Evolutionary conservation across 1,140 invertebrate species (phyloP).

Genomic region (Euura lappo): DNA sequence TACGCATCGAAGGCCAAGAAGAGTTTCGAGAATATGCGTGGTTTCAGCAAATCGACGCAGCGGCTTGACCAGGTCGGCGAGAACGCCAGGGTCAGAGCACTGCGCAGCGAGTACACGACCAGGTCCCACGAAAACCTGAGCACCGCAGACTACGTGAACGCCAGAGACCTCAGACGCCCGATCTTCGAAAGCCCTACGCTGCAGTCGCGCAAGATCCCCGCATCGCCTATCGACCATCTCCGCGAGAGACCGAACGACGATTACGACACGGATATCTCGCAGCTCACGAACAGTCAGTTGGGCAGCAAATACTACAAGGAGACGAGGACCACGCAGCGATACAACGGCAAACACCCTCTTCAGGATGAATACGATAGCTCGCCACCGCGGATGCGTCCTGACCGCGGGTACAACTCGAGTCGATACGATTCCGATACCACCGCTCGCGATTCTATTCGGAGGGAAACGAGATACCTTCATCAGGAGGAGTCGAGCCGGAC

Average conservation of each 20-base stretch:
- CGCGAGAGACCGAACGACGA: conserved; percentile 51
- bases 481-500: conserved; percentile 40
- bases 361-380: conserved; percentile 56
- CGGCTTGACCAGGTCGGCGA: conserved; percentile 49
- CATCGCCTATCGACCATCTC: conserved; percentile 43
- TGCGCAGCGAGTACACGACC: conserved; percentile 46
- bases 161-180: conserved; percentile 34
- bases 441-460: conserved; percentile 46
- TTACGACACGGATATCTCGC: conserved; percentile 57
- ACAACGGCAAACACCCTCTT: conserved; percentile 39
- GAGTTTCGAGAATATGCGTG: conserved; percentile 47
- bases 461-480: conserved; percentile 36
- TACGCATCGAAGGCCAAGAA: conserved; percentile 48
- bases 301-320: conserved; percentile 55
- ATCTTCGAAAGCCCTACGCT: conserved; percentile 26
- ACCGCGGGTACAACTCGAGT: conserved; percentile 48
- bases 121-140: conserved; percentile 53
- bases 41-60: conserved; percentile 54
- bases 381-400: conserved; percentile 41
- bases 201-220: conserved; percentile 37
- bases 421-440: conserved; percentile 56
- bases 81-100: conserved; percentile 37
- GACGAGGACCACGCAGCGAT: conserved; percentile 47
- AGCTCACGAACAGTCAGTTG: conserved; percentile 51
- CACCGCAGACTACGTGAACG: conserved; percentile 43